phyloP scores from a whole-genome alignment of 2,113 vertebrate genomes.

The Poicephalus gulielmi region DNA sequence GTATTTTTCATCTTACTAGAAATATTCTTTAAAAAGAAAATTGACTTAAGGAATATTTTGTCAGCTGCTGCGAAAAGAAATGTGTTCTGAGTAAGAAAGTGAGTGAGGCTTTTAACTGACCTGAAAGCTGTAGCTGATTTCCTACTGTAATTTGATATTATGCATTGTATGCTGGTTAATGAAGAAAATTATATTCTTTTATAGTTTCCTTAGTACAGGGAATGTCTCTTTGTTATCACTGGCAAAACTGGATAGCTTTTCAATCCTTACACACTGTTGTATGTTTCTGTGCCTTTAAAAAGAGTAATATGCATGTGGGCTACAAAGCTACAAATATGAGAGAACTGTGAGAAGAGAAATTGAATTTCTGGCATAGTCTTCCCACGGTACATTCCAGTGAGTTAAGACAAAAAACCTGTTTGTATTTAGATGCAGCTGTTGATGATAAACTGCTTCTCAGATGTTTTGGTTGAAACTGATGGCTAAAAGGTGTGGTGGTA shows the following conservation, averaged over 20 bases:
- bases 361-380: constrained; percentile 18
- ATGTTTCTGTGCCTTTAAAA: not conserved
- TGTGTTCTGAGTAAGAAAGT: not conserved
- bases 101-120: not conserved
- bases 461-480: not conserved
- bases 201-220: not conserved
- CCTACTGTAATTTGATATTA: not conserved
- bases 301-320: not conserved
- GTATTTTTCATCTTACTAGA: not conserved
- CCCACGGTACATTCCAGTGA: constrained; percentile 28
- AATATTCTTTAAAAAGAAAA: not conserved
- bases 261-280: not conserved
- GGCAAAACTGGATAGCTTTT: not conserved
- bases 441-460: not conserved
- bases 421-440: not conserved
- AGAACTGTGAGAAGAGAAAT: not conserved
- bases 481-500: not conserved
- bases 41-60: not conserved
- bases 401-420: not conserved
- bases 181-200: not conserved
- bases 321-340: not conserved
- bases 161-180: not conserved
- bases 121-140: not conserved
- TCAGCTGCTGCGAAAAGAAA: not conserved
- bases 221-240: not conserved